A percentile compares a stretch with the other conserved stretches of the same genome.
phyloP scores from a whole-genome alignment of 2,797 vertebrate species.

The Coracias cyanogaster region DNA sequence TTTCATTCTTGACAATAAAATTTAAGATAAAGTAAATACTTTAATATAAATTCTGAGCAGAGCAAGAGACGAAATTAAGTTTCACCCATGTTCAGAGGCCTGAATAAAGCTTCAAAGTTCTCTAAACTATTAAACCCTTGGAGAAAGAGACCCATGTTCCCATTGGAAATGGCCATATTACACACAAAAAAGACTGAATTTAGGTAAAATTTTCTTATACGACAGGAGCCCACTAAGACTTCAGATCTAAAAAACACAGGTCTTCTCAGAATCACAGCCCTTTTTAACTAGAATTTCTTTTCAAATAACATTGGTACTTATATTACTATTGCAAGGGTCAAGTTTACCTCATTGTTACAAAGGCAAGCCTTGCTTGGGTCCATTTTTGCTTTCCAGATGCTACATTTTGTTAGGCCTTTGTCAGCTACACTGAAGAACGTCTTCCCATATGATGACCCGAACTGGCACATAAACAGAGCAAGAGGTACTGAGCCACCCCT shows the following conservation, averaged over 20 bases:
- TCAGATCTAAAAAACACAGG: neutral
- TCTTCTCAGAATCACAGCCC: neutral
- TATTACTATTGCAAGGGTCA: neutral
- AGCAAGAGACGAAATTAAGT: neutral
- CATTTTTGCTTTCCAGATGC: neutral
- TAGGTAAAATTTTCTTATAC: neutral
- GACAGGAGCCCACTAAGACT: neutral
- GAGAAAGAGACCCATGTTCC: neutral
- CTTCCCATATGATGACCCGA: neutral
- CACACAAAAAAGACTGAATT: neutral
- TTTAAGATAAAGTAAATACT: neutral
- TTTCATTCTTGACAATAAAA: neutral
- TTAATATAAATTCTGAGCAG: neutral
- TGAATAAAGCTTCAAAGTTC: neutral
- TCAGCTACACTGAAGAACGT: neutral
- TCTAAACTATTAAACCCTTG: neutral
- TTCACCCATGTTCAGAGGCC: neutral
- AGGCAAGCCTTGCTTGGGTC: neutral
- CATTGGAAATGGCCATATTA: neutral
- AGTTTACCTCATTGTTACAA: neutral
- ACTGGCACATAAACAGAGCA: neutral
- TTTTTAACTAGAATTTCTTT: neutral
- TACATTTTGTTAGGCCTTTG: neutral
- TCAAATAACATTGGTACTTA: neutral
- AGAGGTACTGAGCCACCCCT: fast-evolving